A percentile compares a stretch with the other conserved stretches of the same genome.
Evolutionary conservation across 2,113 vertebrate species (phyloP).

Genomic region (Circaetus gallicus): DNA sequence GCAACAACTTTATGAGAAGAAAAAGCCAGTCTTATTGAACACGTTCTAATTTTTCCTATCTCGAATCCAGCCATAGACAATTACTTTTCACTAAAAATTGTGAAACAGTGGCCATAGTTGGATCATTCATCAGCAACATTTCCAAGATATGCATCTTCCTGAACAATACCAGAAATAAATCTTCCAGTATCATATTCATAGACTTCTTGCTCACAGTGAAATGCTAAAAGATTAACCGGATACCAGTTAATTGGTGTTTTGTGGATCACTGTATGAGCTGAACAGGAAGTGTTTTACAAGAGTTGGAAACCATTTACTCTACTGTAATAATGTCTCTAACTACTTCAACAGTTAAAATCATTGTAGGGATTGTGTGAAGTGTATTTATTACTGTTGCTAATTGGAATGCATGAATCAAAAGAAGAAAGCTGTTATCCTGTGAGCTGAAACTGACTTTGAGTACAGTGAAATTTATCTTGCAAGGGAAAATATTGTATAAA

Average conservation of each 20-base stretch:
- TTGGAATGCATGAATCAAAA: neutral
- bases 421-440: neutral
- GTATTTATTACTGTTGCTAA: neutral
- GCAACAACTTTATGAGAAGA: neutral
- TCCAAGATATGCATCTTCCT: neutral
- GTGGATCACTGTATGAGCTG: neutral
- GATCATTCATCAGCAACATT: neutral
- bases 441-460: neutral
- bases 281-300: neutral
- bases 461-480: neutral
- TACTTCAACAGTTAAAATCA: neutral
- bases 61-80: neutral
- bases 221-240: neutral
- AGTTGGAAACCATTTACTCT: neutral
- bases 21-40: rapidly evolving
- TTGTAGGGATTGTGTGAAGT: neutral
- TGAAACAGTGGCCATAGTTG: neutral
- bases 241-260: neutral
- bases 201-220: neutral
- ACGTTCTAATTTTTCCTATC: neutral
- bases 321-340: neutral
- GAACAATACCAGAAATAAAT: neutral
- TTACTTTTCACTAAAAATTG: neutral
- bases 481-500: neutral
- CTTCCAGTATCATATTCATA: neutral